Evolutionary conservation across 2,797 vertebrate genomes (phyloP), one percentile per base, ranked within the genome.

Genomic region (Clarias fuscus): DNA sequence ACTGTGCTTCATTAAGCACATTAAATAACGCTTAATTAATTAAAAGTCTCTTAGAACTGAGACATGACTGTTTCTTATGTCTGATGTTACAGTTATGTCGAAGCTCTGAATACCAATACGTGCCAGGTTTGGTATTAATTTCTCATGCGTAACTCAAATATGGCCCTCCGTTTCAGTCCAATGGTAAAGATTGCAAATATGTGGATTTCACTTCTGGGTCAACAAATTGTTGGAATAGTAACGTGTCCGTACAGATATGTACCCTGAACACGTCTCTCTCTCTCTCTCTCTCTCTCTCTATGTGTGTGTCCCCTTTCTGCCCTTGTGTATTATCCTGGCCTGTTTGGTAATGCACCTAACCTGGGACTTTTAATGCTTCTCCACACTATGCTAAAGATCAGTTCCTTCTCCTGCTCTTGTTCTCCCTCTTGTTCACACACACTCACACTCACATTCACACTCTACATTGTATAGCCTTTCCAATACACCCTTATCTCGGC

Each of bases 321-420:
- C 83, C 82, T 56, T 27, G 8, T 53, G 62, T 75, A 43, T 72
- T 37, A 80, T 71, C 75, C 84, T 77, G 40, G 75, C 22, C 71
- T 56, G 22, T 86, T 65, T 73, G 65, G 68, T 88, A 85, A 83
- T 33, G 27, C 53, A 14, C 76, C 77, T 89, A 85, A 89, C 84
- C 78, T 82, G 82, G 37, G 56, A 58, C 71, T 88, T 86, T 64
- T 73, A 65, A 89, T 89, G 89, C 86, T 13, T 79, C 70, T 17
- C 61, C 40, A 88, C 13, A 27, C 72, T 77, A 73, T 37, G 61
- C 71, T 82, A 59, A 56, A 83, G 88, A 83, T 82, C 53, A 22
- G 71, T 87, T 37, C 68, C 59, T 61, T 7, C 30, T 48, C 22
- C 40, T 80, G 61, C 48, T n/a, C 64, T 14, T 37, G 37, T 37